These are phyloP conservation scores for Paradoxurus hermaphroditus DNA, from an alignment of 2,113 vertebrate genomes.

Conservation along the genomic window DNA sequence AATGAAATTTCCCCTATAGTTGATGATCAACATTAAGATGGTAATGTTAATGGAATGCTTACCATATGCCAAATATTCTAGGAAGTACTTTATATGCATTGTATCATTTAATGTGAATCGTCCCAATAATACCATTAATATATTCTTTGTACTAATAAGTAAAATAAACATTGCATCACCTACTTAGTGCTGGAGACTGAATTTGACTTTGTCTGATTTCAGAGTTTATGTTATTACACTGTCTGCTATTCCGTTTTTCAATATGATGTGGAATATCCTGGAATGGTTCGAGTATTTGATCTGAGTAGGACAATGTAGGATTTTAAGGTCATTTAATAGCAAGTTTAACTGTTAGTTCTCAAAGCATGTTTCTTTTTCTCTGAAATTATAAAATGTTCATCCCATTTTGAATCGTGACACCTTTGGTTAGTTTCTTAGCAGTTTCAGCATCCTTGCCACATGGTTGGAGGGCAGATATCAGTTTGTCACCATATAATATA, in stretches of 20 bases:
- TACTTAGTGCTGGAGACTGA: not conserved
- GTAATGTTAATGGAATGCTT: not conserved
- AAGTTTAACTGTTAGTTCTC: not conserved
- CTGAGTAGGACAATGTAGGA: not conserved
- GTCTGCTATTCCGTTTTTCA: not conserved
- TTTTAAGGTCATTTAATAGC: not conserved
- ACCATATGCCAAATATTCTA: not conserved
- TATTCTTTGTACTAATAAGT: not conserved
- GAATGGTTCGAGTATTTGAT: not conserved
- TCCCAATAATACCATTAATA: not conserved
- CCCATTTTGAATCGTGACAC: not conserved
- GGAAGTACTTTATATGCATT: not conserved
- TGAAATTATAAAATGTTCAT: slow-evolving; percentile 31
- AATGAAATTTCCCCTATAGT: not conserved
- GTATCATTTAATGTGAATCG: slow-evolving; percentile 7
- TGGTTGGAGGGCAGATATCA: slow-evolving; percentile 45
- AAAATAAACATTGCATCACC: not conserved
- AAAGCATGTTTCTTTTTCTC: not conserved
- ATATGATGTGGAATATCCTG: not conserved
- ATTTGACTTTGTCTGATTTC: not conserved
- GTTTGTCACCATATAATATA: slow-evolving; percentile 39
- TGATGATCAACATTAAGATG: not conserved
- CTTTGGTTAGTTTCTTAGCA: slow-evolving; percentile 26
- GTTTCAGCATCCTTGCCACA: slow-evolving; percentile 65
- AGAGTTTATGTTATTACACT: not conserved